A percentile compares a stretch with the other conserved stretches of the same genome.
Evolutionary conservation across 2,797 vertebrate genomes (phyloP).

Genomic region (Thaleichthys pacificus): DNA sequence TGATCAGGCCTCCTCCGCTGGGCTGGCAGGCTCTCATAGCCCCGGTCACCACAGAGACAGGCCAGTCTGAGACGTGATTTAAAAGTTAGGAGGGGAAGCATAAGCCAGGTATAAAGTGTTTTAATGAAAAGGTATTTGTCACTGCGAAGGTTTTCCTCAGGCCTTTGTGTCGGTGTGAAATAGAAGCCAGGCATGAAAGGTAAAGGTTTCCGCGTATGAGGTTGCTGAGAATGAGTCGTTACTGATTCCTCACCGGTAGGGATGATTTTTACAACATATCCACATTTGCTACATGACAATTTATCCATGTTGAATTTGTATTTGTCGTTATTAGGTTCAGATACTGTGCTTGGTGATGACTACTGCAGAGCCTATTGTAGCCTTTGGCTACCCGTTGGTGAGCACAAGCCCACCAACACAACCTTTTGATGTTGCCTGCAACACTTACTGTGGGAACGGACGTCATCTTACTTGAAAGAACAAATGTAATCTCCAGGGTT

Average conservation of each 20-base stretch:
- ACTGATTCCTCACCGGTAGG: no score
- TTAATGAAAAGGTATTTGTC: neutral
- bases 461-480: slow-evolving; percentile 25
- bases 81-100: slow-evolving; percentile 34
- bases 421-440: slow-evolving; percentile 23
- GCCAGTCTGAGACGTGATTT: slow-evolving; percentile 22
- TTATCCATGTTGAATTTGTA: no score
- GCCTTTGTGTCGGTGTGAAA: neutral
- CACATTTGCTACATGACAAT: no score
- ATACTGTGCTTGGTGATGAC: no score
- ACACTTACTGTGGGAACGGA: slow-evolving; percentile 27
- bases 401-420: slow-evolving; percentile 15
- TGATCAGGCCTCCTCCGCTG: slow-evolving; percentile 41
- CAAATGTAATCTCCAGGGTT: slow-evolving; percentile 29
- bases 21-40: slow-evolving; percentile 32
- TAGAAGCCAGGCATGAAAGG: neutral
- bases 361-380: no score
- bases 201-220: no score
- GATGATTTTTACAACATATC: no score
- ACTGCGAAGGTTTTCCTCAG: neutral
- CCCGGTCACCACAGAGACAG: slow-evolving; percentile 3
- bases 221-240: no score
- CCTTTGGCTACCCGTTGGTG: slow-evolving; percentile 11
- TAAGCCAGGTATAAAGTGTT: slow-evolving; percentile 19
- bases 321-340: no score